Conservation (phyloP, 2,888 invertebrate species). For the Drosophila histrio region DNA sequence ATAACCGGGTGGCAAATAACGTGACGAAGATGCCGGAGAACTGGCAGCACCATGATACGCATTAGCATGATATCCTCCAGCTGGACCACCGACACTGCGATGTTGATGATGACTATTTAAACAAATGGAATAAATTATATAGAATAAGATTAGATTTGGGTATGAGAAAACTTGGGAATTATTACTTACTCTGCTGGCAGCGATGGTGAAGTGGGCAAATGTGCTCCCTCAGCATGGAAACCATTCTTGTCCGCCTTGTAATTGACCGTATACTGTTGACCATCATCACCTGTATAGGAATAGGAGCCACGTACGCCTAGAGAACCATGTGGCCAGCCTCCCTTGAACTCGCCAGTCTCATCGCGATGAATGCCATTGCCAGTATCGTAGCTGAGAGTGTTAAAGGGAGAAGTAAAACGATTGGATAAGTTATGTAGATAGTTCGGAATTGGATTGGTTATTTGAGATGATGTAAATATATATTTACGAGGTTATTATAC, state of each 20-base stretch:
- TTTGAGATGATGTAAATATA: too few species aligned
- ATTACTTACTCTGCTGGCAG: slow-evolving; percentile 85
- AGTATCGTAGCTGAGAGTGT: slow-evolving; percentile 86
- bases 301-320: slow-evolving; percentile 87
- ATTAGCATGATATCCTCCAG: slow-evolving; percentile 42
- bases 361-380: slow-evolving; percentile 88
- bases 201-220: slow-evolving; percentile 91
- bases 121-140: neutral
- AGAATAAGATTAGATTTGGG: neutral
- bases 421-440: neutral
- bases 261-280: slow-evolving; percentile 87
- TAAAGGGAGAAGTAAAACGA: neutral
- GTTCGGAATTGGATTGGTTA: too few species aligned
- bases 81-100: slow-evolving; percentile 27
- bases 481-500: too few species aligned
- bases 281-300: slow-evolving; percentile 87
- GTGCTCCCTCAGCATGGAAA: slow-evolving; percentile 90
- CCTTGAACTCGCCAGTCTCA: slow-evolving; percentile 86
- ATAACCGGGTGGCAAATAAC: slow-evolving; percentile 79
- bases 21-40: slow-evolving; percentile 61
- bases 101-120: slow-evolving; percentile 55
- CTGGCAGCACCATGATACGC: slow-evolving; percentile 57
- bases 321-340: slow-evolving; percentile 86
- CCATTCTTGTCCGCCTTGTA: slow-evolving; percentile 91
- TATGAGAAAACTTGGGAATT: neutral